Evolutionary conservation across 2,113 vertebrate species (phyloP).

Genomic region (Tachysurus fulvidraco): DNA sequence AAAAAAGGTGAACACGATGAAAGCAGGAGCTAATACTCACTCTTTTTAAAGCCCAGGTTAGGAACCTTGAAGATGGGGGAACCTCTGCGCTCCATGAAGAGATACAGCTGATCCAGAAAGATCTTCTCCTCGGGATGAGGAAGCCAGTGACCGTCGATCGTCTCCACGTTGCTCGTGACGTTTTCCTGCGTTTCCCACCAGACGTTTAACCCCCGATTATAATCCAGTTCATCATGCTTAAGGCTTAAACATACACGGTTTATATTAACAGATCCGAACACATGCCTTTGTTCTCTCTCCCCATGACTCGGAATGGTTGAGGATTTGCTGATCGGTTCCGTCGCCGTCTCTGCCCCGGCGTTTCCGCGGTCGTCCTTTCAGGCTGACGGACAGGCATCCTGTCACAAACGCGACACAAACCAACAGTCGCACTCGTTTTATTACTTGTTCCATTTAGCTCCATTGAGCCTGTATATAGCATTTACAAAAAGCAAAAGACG

Average conservation of each 20-base stretch:
- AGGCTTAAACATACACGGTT: background rate
- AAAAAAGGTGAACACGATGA: too few relatives aligned
- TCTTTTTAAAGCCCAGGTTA: conserved; percentile 81
- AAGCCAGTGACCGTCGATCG: conserved; percentile 72
- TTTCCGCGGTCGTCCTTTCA: conserved; percentile 78
- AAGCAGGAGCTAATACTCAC: conserved; percentile 61
- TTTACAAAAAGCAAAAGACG: background rate
- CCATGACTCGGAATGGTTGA: conserved; percentile 71
- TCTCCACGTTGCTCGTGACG: conserved; percentile 74
- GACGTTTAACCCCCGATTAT: background rate
- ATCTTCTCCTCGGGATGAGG: conserved; percentile 77
- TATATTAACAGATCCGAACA: background rate
- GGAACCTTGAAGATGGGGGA: conserved; percentile 78
- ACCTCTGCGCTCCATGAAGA: conserved; percentile 73
- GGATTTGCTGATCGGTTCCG: conserved; percentile 54
- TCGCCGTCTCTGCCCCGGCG: conserved; percentile 65
- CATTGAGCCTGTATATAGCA: background rate
- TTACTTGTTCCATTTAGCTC: background rate
- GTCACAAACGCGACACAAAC: conserved; percentile 9
- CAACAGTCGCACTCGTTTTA: background rate
- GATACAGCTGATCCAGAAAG: conserved; percentile 76
- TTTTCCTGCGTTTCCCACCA: conserved; percentile 65
- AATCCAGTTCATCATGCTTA: background rate
- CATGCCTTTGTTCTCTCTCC: conserved; percentile 75
- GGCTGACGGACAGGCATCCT: conserved; percentile 75